Evolutionary conservation across 2,888 invertebrate species (phyloP), one percentile per base, ranked within the genome.

Genomic region (Carcina quercana): DNA sequence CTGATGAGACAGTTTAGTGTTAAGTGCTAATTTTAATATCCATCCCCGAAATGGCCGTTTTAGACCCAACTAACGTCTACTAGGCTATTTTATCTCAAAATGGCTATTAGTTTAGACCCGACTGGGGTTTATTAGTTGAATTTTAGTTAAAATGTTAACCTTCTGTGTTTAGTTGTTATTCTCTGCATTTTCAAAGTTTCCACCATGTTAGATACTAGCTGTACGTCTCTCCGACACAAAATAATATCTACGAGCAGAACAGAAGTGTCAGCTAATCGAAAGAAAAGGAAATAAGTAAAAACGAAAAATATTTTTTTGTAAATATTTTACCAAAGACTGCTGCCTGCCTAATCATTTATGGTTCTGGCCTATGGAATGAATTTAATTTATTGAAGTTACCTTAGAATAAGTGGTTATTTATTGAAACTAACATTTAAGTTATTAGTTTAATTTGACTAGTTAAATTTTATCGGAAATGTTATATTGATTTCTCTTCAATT

Each of bases 301-400:
- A 6, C 32, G 32, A 37, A 56, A 40, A n/a, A n/a, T n/a, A n/a
- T n/a, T n/a, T n/a, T 53, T 59, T 53, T 72, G 69, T 74, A 69
- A 38, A 64, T 76, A 73, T 65, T 64, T 58, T 70, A 69, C 83
- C 83, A 80, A 83, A 83, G 83, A 83, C 82, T 78, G 73, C 56
- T 49, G 63, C 64, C 69, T 66, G 62, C 63, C 66, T 50, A 47
- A 51, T 51, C 47, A 52, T 45, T 42, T 42, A 47, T 45, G 52
- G 52, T 54, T 47, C 43, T 48, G 53, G 67, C 69, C 68, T 66
- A 43, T 59, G 40, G 42, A 43, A 65, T 61, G 58, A 59, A 47
- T 49, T 65, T 79, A 75, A 74, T 75, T 78, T 79, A 79, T 80
- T 72, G 59, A 76, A 82, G 79, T 82, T 82, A 82, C 80, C 80